These are phyloP conservation scores for Lepidochrysops patricia DNA, from an alignment of 2,888 invertebrate species.

Conservation along the genomic window DNA sequence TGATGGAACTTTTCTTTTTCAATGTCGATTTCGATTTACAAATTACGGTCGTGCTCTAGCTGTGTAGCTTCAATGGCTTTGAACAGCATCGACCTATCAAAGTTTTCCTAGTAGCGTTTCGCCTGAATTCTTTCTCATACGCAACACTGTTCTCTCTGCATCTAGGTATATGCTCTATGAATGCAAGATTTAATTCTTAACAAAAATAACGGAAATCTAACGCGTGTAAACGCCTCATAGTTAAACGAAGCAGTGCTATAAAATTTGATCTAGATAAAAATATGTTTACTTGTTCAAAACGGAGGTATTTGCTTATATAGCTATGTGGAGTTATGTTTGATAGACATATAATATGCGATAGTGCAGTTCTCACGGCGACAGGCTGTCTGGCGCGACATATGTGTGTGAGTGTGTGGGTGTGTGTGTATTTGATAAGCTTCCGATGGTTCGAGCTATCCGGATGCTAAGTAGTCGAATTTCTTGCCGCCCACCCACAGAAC, in stretches of 20 bases:
- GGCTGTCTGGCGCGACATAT: slow-evolving; percentile 64
- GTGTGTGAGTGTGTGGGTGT: slow-evolving; percentile 55
- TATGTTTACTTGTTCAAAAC: background rate
- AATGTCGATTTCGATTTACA: too few species aligned
- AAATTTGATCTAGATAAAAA: background rate
- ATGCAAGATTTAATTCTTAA: slow-evolving; percentile 29
- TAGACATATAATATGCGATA: slow-evolving; percentile 59
- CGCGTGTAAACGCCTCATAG: background rate
- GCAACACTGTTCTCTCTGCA: too few species aligned
- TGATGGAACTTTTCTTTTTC: too few species aligned
- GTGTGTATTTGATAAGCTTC: slow-evolving; percentile 70
- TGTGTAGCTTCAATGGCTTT: too few species aligned
- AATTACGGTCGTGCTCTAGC: too few species aligned
- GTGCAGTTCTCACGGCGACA: slow-evolving; percentile 69
- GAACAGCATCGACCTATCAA: too few species aligned
- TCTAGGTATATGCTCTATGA: too few species aligned
- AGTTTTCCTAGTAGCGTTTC: too few species aligned
- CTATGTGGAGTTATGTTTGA: slow-evolving; percentile 43
- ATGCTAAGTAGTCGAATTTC: slow-evolving; percentile 59
- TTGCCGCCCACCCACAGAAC: slow-evolving; percentile 50
- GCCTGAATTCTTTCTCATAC: too few species aligned
- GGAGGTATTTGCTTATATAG: background rate
- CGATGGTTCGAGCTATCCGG: slow-evolving; percentile 60
- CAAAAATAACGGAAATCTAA: background rate
- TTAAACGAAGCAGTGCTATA: background rate